Evolutionary conservation across 2,888 invertebrate species (phyloP).

Genomic region (Tuberolachnus salignus): DNA sequence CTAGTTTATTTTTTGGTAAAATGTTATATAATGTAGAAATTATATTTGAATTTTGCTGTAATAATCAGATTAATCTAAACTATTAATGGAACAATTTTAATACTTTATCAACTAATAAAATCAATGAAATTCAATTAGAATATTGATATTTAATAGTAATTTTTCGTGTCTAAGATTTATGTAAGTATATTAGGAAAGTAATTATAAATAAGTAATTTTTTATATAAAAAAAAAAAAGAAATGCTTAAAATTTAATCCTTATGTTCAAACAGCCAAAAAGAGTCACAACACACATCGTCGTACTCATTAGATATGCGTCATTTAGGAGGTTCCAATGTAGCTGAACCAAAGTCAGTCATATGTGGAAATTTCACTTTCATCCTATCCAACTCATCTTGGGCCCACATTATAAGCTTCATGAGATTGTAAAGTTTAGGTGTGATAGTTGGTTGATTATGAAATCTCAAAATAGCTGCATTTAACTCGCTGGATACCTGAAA

Average conservation of each 20-base stretch:
- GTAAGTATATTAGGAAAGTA: conserved; percentile 45
- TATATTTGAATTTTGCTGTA: background rate
- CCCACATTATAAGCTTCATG: conserved; percentile 92
- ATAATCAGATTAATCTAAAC: conserved; percentile 5
- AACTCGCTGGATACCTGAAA: conserved; percentile 91
- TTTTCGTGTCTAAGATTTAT: background rate
- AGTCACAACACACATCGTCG: conserved; percentile 52
- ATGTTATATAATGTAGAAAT: conserved; percentile 16
- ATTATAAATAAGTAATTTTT: conserved; percentile 12
- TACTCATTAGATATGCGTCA: conserved; percentile 54
- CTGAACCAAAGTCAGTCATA: conserved; percentile 89
- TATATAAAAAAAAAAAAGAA: conserved; percentile 15
- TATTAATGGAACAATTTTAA: conserved; percentile 1
- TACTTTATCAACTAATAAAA: background rate
- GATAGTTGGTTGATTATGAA: conserved; percentile 88
- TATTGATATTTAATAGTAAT: conserved; percentile 14
- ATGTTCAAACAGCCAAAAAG: conserved; percentile 51
- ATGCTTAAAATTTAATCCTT: conserved; percentile 40
- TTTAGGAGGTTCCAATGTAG: conserved; percentile 67
- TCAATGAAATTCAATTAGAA: background rate
- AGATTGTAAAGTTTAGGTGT: conserved; percentile 90
- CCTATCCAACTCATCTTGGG: conserved; percentile 91
- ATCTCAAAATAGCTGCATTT: conserved; percentile 94
- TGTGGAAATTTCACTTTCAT: conserved; percentile 94
- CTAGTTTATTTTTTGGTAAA: conserved; percentile 32